Evolutionary conservation across 2,113 vertebrate genomes (phyloP).

Genomic region (Sebastes fasciatus): DNA sequence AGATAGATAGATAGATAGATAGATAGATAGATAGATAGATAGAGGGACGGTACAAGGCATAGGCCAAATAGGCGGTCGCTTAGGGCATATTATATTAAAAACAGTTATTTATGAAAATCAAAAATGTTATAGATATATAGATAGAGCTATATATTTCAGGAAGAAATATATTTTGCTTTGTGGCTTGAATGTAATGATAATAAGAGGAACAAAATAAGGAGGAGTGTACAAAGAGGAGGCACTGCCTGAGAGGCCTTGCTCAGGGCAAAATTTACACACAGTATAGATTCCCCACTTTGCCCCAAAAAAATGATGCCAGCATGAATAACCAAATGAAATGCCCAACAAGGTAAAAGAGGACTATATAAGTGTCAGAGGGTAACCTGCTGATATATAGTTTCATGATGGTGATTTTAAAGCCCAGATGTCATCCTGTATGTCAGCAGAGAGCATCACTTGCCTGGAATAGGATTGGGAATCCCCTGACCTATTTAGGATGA

Average conservation of each 20-base stretch:
- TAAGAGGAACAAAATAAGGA: background rate
- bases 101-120: too few relatives aligned
- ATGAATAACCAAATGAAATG: conserved; percentile 35
- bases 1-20: too few relatives aligned
- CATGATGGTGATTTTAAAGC: conserved; percentile 1
- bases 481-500: conserved; percentile 48
- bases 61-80: too few relatives aligned
- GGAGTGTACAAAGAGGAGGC: background rate
- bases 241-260: background rate
- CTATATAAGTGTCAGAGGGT: background rate
- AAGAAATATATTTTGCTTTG: background rate
- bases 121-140: too few relatives aligned
- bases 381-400: background rate
- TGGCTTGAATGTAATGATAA: background rate
- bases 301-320: conserved; percentile 63
- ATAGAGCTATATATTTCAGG: background rate
- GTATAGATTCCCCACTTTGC: background rate
- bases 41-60: background rate
- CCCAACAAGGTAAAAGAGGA: conserved; percentile 20
- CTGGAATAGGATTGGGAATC: conserved; percentile 68
- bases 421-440: conserved; percentile 27
- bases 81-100: too few relatives aligned
- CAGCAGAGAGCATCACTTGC: conserved; percentile 35
- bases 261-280: fast-evolving
- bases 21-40: background rate